Evolutionary conservation across 2,888 invertebrate genomes (phyloP).

Genomic region (Macaria notata): DNA sequence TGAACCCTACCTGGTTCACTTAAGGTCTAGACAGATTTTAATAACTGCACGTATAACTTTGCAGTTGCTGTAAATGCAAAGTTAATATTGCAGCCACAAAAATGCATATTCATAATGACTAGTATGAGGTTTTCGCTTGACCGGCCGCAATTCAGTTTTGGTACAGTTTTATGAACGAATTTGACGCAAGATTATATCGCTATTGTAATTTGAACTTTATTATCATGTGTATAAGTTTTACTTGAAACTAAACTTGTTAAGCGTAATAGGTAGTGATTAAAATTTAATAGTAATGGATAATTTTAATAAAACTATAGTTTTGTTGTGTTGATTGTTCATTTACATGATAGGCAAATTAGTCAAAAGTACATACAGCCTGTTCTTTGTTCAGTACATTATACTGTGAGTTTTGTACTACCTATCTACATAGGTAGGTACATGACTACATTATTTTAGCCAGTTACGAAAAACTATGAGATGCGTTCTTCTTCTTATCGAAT

Average conservation of each 20-base stretch:
- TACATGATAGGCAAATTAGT: conserved; percentile 3
- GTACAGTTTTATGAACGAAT: conserved; percentile 13
- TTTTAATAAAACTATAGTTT: conserved; percentile 5
- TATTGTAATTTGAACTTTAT: conserved; percentile 7
- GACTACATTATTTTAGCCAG: too few relatives aligned
- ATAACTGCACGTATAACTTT: neutral
- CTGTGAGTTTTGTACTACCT: too few relatives aligned
- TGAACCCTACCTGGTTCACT: neutral
- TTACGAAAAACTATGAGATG: too few relatives aligned
- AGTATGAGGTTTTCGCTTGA: neutral
- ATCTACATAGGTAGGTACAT: too few relatives aligned
- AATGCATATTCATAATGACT: conserved; percentile 8
- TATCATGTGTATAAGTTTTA: neutral
- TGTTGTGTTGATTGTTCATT: conserved; percentile 6
- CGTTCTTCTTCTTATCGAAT: too few relatives aligned
- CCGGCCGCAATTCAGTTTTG: neutral
- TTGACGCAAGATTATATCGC: neutral
- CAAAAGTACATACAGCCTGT: too few relatives aligned
- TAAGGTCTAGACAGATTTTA: neutral
- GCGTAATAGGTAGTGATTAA: conserved; percentile 2
- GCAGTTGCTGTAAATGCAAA: conserved; percentile 2
- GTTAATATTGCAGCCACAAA: conserved; percentile 2
- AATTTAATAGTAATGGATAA: conserved; percentile 12
- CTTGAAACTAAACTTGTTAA: neutral
- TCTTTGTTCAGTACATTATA: too few relatives aligned